Percentiles rank a stretch among this genome's conserved stretches.
These are phyloP conservation scores for Drosophila subpulchrella DNA, from an alignment of 1,140 invertebrate genomes.

Conservation along the genomic window DNA sequence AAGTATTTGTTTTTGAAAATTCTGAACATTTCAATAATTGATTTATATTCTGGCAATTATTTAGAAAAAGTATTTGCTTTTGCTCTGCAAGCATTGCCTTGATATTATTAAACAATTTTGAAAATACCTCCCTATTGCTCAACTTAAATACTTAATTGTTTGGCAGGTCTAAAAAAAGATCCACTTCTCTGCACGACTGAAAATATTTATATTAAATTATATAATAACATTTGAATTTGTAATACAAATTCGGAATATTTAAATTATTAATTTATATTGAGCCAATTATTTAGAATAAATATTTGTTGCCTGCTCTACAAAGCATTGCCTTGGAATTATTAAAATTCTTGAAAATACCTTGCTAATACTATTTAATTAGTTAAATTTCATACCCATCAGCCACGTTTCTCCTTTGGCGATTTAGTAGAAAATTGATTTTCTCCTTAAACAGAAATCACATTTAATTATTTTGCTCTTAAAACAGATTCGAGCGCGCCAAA, in stretches of 20 bases:
- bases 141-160: too few species aligned
- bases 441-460: slow-evolving; percentile 52
- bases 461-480: slow-evolving; percentile 71
- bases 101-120: too few species aligned
- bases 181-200: too few species aligned
- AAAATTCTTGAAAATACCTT: background rate
- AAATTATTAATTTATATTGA: background rate
- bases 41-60: background rate
- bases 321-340: too few species aligned
- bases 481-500: slow-evolving; percentile 55
- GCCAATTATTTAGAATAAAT: too few species aligned
- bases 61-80: background rate
- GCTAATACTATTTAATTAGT: slow-evolving; percentile 12
- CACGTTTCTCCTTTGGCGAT: slow-evolving; percentile 21
- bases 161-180: too few species aligned
- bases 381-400: slow-evolving; percentile 15
- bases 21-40: background rate
- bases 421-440: slow-evolving; percentile 50
- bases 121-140: too few species aligned
- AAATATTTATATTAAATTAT: too few species aligned
- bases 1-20: background rate
- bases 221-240: too few species aligned
- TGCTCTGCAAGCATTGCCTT: too few species aligned
- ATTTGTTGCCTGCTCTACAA: too few species aligned
- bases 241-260: background rate